phyloP scores from a whole-genome alignment of 53 echinoderm and acorn worm species.

The Crossaster papposus region DNA sequence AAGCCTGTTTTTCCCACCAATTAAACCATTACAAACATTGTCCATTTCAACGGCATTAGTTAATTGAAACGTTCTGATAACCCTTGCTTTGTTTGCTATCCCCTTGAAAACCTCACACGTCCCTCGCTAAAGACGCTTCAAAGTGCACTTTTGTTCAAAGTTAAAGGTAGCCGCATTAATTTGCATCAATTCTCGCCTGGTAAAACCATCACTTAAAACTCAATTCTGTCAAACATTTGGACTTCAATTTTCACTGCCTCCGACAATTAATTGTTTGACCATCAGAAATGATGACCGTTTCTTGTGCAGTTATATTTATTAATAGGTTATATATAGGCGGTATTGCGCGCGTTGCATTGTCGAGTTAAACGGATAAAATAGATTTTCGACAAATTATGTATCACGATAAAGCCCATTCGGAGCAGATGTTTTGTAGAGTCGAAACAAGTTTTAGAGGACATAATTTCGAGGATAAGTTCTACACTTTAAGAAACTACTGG shows the following conservation, averaged over 20 bases:
- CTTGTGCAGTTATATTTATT: no score
- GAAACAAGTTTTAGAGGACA: no score
- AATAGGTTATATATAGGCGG: no score
- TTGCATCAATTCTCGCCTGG: neutral
- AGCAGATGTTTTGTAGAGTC: no score
- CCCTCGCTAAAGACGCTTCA: neutral
- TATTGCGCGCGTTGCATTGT: no score
- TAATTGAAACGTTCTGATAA: constrained; percentile 33
- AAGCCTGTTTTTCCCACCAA: constrained; percentile 17
- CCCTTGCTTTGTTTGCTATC: constrained; percentile 37
- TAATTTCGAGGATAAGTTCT: no score
- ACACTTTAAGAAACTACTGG: no score
- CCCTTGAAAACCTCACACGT: constrained; percentile 21
- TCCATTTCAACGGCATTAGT: neutral
- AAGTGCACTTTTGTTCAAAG: constrained; percentile 35
- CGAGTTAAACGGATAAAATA: no score
- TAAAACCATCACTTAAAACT: neutral
- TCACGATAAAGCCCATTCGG: no score
- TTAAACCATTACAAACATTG: constrained; percentile 47
- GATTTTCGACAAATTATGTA: no score
- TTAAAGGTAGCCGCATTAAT: constrained; percentile 23
- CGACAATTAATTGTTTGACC: neutral
- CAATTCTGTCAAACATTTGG: neutral
- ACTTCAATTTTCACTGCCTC: neutral
- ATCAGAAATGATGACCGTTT: neutral